Base-by-base conservation (phyloP, 2,888 invertebrate genomes). In the Chrysomela aeneicollis region DNA sequence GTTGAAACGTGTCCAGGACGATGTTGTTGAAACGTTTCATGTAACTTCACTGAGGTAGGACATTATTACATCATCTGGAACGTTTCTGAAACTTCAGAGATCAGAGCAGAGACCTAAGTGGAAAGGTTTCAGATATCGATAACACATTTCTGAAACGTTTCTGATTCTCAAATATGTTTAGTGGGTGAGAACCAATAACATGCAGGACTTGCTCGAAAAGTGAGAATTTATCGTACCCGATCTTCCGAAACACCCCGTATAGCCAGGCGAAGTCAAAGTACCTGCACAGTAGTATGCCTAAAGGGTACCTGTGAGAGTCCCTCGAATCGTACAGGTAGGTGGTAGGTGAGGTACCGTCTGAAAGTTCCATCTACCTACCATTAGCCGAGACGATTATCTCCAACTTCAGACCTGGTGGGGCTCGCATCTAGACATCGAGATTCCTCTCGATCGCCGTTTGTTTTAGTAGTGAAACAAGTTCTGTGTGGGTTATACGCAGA, bases 1-100 rank as follows among this genome's bases (percentile, higher is more conserved):
- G 4, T 37, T 37, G 54, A 54, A 54, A 54, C 54, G 35, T 54
- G 8, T 54, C 54, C 54, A 35, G 15, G 37, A 54, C 54, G 54
- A 54, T 37, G 17, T 54, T 54, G 18, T 37, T 54, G 54, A 22
- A 54, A 54, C 54, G 54, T 52, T 52, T 52, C 51, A 51, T 52
- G 26, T 12, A 30, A 52, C 51, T 52, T 52, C 30, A 52, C 51
- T 54, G 35, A 37, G 37, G 54, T 54, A 37, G 54, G 35, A 54
- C 35, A 52, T 52, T 52, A n/a, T n/a, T 52, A 37, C 54, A 35
- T 37, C 35, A 18, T 54, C 54, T 54, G 54, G 22, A 18, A 54
- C 54, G 54, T 54, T 54, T 54, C 32, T 37, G 54, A n/a, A 52
- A 26, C 51, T 52, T 21, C 51, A 52, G 30, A 52, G n/a, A n/a